Evolutionary conservation across 2,888 invertebrate species (phyloP), one percentile per base, ranked within the genome.

Genomic region (Rhagonycha fulva): DNA sequence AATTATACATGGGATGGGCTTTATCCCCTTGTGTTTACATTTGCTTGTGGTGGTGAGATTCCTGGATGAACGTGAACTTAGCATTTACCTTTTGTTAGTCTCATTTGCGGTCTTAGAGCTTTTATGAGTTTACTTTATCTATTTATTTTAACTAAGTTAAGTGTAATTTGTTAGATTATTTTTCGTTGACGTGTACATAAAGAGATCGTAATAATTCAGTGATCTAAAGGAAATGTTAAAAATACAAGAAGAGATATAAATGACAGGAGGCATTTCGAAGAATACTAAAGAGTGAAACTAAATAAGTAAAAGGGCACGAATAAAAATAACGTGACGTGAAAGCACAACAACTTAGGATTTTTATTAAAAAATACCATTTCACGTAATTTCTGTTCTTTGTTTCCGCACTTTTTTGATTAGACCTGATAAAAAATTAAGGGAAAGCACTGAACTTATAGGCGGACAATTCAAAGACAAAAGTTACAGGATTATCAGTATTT

Each of bases 1-100:
- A 82, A 82, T 82, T 83, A 81, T 80, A 77, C 75, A 71, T 79
- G 78, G 78, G 79, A 80, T 76, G 81, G 81, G 80, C 81, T 80
- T 79, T 47, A 80, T 78, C 79, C 80, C 77, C 79, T 72, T 66
- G 79, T 78, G 80, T 72, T 78, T 76, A 78, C 78, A 76, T 74
- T 78, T 72, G 77, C 75, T 70, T 66, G 71, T 70, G 75, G 74
- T 66, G 68, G 75, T 70, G 71, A 70, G 67, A 70, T 66, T 70
- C 67, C 72, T 68, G 47, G 68, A 60, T 68, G 72, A 72, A 68
- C 72, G 67, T 72, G 68, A 47, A 47, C 47, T 47, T 47, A 47
- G n/a, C 72, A 72, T 72, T 72, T 63, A 60, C 72, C 61, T 68
- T 67, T 72, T 14, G 28, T 14, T 14, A 32, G 32, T 47, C 28